A percentile compares a stretch with the other conserved stretches of the same genome.
These are phyloP conservation scores for Rhodophaea formosa DNA, from an alignment of 2,888 invertebrate genomes.

Conservation along the genomic window DNA sequence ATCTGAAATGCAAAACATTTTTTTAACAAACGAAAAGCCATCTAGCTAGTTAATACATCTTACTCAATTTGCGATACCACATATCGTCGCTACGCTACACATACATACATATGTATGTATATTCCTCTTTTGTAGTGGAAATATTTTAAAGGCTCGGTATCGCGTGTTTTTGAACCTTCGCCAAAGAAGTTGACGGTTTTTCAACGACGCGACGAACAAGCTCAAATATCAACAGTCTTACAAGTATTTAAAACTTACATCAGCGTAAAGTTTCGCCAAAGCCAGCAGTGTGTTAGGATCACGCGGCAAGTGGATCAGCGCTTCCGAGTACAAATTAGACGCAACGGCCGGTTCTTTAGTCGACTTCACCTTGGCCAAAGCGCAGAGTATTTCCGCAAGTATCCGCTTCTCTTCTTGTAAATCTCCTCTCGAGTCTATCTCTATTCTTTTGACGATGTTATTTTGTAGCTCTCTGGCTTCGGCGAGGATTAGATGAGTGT, in stretches of 20 bases:
- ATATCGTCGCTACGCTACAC: no score
- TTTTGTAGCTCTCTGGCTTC: conserved; percentile 89
- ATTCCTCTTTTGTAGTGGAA: no score
- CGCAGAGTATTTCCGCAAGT: conserved; percentile 60
- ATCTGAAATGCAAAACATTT: conserved; percentile 69
- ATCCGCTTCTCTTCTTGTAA: conserved; percentile 63
- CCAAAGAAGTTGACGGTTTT: no score
- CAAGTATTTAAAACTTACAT: conserved; percentile 79
- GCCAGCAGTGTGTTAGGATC: conserved; percentile 87
- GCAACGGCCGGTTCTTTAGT: conserved; percentile 79
- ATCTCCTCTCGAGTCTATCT: conserved; percentile 81
- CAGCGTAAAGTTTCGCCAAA: conserved; percentile 90
- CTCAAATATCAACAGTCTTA: no score
- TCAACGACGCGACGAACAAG: no score
- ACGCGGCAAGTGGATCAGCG: conserved; percentile 88
- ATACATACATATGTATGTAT: no score
- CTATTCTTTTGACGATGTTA: conserved; percentile 87
- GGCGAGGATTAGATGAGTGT: conserved; percentile 84
- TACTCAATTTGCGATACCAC: no score
- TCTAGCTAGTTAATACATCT: no score
- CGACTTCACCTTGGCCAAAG: conserved; percentile 64
- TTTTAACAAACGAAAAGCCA: background rate
- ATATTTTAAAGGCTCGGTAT: no score
- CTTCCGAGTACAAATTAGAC: conserved; percentile 92
- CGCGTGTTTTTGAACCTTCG: no score